These are phyloP conservation scores for Pitta sordida DNA, from an alignment of 2,113 vertebrate genomes.

Conservation along the genomic window DNA sequence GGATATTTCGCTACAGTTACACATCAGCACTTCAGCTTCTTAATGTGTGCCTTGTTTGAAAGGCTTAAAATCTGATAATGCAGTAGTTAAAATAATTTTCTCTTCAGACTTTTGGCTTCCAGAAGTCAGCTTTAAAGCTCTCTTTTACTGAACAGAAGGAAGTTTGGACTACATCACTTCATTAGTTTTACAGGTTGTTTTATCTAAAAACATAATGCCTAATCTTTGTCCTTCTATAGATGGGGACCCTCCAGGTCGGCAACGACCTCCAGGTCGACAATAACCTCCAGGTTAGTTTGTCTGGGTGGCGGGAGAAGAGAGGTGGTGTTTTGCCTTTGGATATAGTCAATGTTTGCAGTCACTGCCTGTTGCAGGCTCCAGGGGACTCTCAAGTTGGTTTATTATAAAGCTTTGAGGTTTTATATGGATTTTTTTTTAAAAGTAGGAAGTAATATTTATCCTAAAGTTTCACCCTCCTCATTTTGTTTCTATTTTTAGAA, in stretches of 20 bases:
- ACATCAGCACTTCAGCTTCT: background rate
- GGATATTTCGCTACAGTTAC: background rate
- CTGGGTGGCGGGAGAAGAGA: background rate
- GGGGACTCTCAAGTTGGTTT: background rate
- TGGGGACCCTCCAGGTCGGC: background rate
- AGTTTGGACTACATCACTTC: background rate
- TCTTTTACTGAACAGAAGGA: background rate
- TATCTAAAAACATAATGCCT: background rate
- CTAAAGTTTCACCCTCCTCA: background rate
- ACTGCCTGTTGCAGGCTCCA: background rate
- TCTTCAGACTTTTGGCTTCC: background rate
- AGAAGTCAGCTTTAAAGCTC: background rate
- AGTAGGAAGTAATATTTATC: background rate
- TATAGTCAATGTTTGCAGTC: fast-evolving
- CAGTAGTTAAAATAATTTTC: background rate
- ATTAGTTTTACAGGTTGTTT: background rate
- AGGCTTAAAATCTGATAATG: background rate
- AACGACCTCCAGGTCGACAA: background rate
- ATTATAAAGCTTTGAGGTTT: background rate
- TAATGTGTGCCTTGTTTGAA: background rate
- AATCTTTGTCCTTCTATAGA: background rate
- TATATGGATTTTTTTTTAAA: background rate
- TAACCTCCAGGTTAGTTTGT: background rate
- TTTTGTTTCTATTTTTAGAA: background rate
- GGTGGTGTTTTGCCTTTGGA: background rate